A percentile compares a stretch with the other conserved stretches of the same genome.
Evolutionary conservation across 2,113 vertebrate genomes (phyloP).

Genomic region (Dipodomys ordii): DNA sequence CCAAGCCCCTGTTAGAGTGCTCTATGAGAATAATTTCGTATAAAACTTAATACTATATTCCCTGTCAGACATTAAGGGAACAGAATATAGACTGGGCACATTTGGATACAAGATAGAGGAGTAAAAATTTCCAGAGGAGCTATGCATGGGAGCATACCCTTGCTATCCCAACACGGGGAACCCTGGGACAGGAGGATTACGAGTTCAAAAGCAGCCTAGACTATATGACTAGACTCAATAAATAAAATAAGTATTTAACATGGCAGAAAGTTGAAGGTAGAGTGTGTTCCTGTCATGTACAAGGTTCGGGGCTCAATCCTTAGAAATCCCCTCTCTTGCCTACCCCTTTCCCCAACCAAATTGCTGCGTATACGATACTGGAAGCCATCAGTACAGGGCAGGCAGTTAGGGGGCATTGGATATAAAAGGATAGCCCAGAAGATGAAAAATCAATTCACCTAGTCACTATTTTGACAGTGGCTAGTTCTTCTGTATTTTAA

Average conservation of each 20-base stretch:
- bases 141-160: too few relatives aligned
- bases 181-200: too few relatives aligned
- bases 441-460: not conserved
- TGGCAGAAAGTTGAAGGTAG: not conserved
- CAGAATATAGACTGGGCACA: not conserved
- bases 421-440: not conserved
- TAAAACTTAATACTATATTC: not conserved
- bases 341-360: not conserved
- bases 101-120: conserved; percentile 25
- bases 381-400: not conserved
- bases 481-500: not conserved
- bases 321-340: not conserved
- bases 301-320: not conserved
- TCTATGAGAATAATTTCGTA: conserved; percentile 3
- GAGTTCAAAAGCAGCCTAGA: too few relatives aligned
- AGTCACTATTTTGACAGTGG: not conserved
- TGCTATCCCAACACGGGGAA: too few relatives aligned
- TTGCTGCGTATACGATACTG: not conserved
- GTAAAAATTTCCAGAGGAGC: not conserved
- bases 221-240: too few relatives aligned
- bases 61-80: not conserved
- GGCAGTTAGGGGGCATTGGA: not conserved
- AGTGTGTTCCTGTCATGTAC: too few relatives aligned
- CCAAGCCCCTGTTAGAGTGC: not conserved
- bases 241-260: too few relatives aligned